Conservation (phyloP, 2,888 invertebrate species). For the Phortica okadai region DNA sequence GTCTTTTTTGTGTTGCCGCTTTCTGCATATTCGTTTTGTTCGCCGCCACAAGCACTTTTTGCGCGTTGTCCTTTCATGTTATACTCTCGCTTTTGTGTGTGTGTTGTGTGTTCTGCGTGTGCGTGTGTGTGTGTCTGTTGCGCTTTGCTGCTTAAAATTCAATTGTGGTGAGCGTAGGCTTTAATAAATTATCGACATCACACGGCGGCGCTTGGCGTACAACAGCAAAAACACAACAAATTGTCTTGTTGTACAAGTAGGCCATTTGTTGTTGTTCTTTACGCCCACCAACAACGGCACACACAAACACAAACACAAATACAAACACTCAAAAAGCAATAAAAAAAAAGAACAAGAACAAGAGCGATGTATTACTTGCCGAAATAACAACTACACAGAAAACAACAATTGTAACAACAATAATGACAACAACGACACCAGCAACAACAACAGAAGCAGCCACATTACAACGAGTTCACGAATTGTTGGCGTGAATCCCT, state of each 20-base stretch:
- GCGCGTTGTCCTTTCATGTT: neutral
- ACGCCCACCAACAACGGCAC: slow-evolving; percentile 9
- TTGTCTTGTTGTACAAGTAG: slow-evolving; percentile 10
- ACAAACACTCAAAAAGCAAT: slow-evolving; percentile 50
- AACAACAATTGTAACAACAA: slow-evolving; percentile 60
- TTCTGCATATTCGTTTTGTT: neutral
- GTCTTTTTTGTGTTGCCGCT: slow-evolving; percentile 8
- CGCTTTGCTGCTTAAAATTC: slow-evolving; percentile 63
- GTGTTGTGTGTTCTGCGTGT: neutral
- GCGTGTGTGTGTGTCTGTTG: neutral
- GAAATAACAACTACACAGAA: slow-evolving; percentile 47
- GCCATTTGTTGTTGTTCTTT: slow-evolving; percentile 28
- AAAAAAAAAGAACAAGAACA: neutral
- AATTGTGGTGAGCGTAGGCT: slow-evolving; percentile 67
- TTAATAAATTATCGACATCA: slow-evolving; percentile 69
- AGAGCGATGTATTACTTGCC: slow-evolving; percentile 43
- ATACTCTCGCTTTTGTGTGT: neutral
- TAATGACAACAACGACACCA: slow-evolving; percentile 43
- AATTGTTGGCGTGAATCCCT: slow-evolving; percentile 55
- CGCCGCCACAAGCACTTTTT: neutral
- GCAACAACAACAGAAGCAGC: slow-evolving; percentile 41
- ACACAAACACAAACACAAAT: neutral
- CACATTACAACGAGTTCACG: slow-evolving; percentile 68
- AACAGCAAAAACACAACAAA: neutral
- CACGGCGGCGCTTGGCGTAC: slow-evolving; percentile 15